Evolutionary conservation across 2,113 vertebrate species (phyloP), one percentile per base, ranked within the genome.

Genomic region (Sialia sialis): DNA sequence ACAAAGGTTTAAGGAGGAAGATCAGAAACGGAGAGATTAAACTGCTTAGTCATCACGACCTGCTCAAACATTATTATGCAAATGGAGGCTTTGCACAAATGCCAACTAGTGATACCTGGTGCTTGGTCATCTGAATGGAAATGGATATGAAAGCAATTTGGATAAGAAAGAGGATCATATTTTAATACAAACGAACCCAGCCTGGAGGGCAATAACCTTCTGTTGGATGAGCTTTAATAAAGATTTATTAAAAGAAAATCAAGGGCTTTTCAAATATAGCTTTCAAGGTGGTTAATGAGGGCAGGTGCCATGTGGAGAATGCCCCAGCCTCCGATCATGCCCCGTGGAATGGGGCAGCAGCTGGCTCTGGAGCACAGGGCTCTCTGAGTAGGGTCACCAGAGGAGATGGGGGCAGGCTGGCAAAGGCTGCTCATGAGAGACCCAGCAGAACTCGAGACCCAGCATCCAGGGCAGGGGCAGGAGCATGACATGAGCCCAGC

Each of bases 11-110:
- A 69, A 79, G 66, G 78, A 77, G 76, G 76, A 86, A 58, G 60
- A 85, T 48, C 82, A 72, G 70, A 77, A 62, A 73, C 32, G 79
- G 49, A 79, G 63, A 82, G 59, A 94, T 90, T 84, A 94, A 90
- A 96, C 54, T 81, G 88, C 78, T 90, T 87, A 84, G 90, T 95
- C 87, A 93, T 92, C 76, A 43, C 60, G 74, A 78, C 44, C 69
- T 82, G 69, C 69, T 90, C 84, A 77, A 78, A 66, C 22, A 69
- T 88, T 63, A 68, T 93, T 88, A 95, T 88, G 92, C 76, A 95
- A 94, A 95, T 90, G 1, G 4, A 9, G n/a, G 36, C 17, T 89
- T 91, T 90, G 51, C 79, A 86, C 46, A 86, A 91, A 89, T n/a
- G 67, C 54, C 0, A 1, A 13, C 75, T 16, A 5, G 36, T 20